Evolutionary conservation across 2,888 invertebrate species (phyloP).

Genomic region (Camponotus fellah): DNA sequence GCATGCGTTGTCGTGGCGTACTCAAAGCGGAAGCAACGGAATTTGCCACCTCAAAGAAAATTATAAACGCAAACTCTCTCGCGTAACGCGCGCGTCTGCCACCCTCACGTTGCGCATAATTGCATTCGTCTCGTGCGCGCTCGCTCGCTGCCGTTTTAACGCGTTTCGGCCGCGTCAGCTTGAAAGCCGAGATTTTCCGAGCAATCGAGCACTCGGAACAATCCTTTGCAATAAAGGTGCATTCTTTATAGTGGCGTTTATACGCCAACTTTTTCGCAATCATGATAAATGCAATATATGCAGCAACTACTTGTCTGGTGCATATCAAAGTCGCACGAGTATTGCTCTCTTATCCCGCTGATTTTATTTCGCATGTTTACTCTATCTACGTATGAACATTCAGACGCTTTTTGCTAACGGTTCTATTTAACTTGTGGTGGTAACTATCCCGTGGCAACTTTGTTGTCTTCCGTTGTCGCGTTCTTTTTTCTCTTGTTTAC

Average conservation of each 20-base stretch:
- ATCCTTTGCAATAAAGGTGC: slow-evolving; percentile 20
- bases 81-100: background rate
- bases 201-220: slow-evolving; percentile 17
- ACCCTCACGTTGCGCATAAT: slow-evolving; percentile 14
- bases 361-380: background rate
- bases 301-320: background rate
- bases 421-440: slow-evolving; percentile 17
- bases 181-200: slow-evolving; percentile 40
- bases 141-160: slow-evolving; percentile 42
- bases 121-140: slow-evolving; percentile 51
- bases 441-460: background rate
- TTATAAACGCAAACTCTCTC: slow-evolving; percentile 61
- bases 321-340: slow-evolving; percentile 17
- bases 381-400: background rate
- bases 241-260: slow-evolving; percentile 32
- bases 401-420: background rate
- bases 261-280: slow-evolving; percentile 33
- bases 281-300: background rate
- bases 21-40: slow-evolving; percentile 62
- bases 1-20: slow-evolving; percentile 72
- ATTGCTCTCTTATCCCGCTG: slow-evolving; percentile 19
- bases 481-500: slow-evolving; percentile 3
- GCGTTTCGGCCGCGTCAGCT: slow-evolving; percentile 7
- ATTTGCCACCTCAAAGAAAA: slow-evolving; percentile 65
- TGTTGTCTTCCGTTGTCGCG: background rate